Evolutionary conservation across 2,797 vertebrate species (phyloP).

Genomic region (Aplochiton taeniatus): DNA sequence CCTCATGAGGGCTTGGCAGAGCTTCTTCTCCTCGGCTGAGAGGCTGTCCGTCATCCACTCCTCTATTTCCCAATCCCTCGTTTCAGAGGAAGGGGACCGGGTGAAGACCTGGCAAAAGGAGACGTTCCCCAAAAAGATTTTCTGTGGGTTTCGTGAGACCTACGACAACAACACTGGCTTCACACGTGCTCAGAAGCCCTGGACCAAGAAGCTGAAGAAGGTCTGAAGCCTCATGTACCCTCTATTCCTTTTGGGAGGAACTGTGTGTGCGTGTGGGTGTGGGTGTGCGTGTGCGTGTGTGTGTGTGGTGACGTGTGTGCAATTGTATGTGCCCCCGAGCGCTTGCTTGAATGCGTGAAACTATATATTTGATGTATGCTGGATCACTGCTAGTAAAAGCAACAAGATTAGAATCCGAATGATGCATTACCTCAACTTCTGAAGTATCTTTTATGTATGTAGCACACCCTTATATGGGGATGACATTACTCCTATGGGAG

Average conservation of each 20-base stretch:
- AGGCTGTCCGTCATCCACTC: conserved; percentile 73
- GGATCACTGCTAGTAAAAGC: neutral
- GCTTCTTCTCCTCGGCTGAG: conserved; percentile 72
- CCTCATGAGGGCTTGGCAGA: conserved; percentile 72
- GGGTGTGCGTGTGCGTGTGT: neutral
- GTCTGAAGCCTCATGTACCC: conserved; percentile 27
- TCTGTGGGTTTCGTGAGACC: conserved; percentile 74
- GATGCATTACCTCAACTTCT: neutral
- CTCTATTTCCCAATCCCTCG: conserved; percentile 67
- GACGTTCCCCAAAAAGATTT: conserved; percentile 77
- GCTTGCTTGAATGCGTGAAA: neutral
- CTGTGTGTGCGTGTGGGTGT: neutral
- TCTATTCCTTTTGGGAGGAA: neutral
- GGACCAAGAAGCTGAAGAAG: conserved; percentile 77
- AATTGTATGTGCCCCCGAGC: neutral
- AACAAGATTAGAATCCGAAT: conserved; percentile 6
- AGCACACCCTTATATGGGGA: conserved; percentile 1
- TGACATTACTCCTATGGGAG: conserved; percentile 12
- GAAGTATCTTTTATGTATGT: conserved; percentile 9
- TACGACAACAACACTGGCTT: conserved; percentile 69
- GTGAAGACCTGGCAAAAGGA: conserved; percentile 76
- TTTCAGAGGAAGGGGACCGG: conserved; percentile 62
- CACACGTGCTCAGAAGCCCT: conserved; percentile 76
- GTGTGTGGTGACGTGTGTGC: neutral
- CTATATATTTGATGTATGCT: neutral